Evolutionary conservation across 1,140 invertebrate species (phyloP).

Genomic region (Scaptodrosophila lebanonensis): DNA sequence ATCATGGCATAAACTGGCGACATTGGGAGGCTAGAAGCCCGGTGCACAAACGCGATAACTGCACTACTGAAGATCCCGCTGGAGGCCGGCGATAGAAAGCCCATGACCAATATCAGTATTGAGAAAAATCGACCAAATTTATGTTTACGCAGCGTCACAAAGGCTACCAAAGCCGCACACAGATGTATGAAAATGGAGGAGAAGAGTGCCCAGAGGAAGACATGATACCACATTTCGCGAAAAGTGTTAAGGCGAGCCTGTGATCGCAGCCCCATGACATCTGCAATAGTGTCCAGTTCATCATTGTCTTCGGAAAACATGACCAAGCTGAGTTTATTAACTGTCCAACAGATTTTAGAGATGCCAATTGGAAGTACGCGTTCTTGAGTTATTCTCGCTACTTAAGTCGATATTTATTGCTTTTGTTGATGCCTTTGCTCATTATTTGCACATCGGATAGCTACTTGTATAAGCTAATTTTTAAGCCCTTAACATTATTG

Average conservation of each 20-base stretch:
- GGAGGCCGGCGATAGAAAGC: slow-evolving; percentile 89
- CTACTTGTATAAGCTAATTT: slow-evolving; percentile 2
- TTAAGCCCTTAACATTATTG: too few relatives aligned
- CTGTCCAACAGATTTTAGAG: slow-evolving; percentile 7
- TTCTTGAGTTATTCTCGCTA: slow-evolving; percentile 3
- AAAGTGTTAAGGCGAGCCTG: slow-evolving; percentile 81
- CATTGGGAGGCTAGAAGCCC: slow-evolving; percentile 92
- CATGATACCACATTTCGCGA: slow-evolving; percentile 96
- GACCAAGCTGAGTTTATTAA: slow-evolving; percentile 10
- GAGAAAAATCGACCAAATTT: slow-evolving; percentile 96
- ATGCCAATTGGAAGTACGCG: slow-evolving; percentile 16
- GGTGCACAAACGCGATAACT: slow-evolving; percentile 94
- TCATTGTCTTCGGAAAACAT: slow-evolving; percentile 80
- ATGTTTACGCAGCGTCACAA: slow-evolving; percentile 92
- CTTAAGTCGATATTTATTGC: slow-evolving; percentile 49
- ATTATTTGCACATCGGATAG: slow-evolving; percentile 5
- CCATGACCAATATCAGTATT: slow-evolving; percentile 91
- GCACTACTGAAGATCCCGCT: slow-evolving; percentile 94
- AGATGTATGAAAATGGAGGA: slow-evolving; percentile 95
- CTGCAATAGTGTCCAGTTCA: slow-evolving; percentile 82
- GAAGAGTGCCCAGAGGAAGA: slow-evolving; percentile 92
- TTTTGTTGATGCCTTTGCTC: slow-evolving; percentile 46
- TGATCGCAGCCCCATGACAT: slow-evolving; percentile 81
- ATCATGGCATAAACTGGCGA: slow-evolving; percentile 92
- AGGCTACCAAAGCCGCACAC: slow-evolving; percentile 92